A percentile compares a stretch with the other conserved stretches of the same genome.
Conservation (phyloP, 2,797 vertebrate genomes). For the Leptatherina wallacei region DNA sequence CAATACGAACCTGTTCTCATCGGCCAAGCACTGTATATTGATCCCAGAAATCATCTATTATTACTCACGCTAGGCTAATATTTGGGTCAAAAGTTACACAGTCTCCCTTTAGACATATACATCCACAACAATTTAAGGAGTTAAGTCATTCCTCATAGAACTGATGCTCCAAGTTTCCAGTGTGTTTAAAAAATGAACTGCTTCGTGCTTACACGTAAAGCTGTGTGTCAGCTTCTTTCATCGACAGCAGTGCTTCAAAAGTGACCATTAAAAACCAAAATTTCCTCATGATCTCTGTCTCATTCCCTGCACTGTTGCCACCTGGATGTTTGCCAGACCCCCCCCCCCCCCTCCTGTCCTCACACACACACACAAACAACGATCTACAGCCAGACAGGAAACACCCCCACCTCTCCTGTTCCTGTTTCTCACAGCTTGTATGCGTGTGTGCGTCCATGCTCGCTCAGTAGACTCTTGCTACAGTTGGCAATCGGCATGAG, state of each 20-base stretch:
- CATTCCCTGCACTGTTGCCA: slow-evolving; percentile 13
- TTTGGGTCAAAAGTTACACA: too few relatives aligned
- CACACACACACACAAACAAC: slow-evolving; percentile 19
- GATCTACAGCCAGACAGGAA: slow-evolving; percentile 55
- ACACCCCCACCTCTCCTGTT: slow-evolving; percentile 50
- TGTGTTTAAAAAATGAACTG: not conserved
- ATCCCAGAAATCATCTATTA: too few relatives aligned
- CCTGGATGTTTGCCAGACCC: slow-evolving; percentile 36
- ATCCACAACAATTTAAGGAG: too few relatives aligned
- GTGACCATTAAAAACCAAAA: slow-evolving; percentile 22
- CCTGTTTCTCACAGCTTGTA: slow-evolving; percentile 66
- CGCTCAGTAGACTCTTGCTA: slow-evolving; percentile 15
- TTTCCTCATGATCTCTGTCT: not conserved
- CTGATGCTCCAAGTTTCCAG: too few relatives aligned
- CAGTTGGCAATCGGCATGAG: slow-evolving; percentile 64
- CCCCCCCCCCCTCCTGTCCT: slow-evolving; percentile 1
- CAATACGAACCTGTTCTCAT: too few relatives aligned
- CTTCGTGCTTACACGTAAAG: not conserved
- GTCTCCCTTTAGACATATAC: too few relatives aligned
- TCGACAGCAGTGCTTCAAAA: slow-evolving; percentile 6
- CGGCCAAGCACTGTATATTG: too few relatives aligned
- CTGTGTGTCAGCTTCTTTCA: slow-evolving; percentile 3
- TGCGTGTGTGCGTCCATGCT: slow-evolving; percentile 14
- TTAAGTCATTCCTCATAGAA: too few relatives aligned
- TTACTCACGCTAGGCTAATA: too few relatives aligned